Evolutionary conservation across 2,797 vertebrate species (phyloP).

Genomic region (Etheostoma nigrum): DNA sequence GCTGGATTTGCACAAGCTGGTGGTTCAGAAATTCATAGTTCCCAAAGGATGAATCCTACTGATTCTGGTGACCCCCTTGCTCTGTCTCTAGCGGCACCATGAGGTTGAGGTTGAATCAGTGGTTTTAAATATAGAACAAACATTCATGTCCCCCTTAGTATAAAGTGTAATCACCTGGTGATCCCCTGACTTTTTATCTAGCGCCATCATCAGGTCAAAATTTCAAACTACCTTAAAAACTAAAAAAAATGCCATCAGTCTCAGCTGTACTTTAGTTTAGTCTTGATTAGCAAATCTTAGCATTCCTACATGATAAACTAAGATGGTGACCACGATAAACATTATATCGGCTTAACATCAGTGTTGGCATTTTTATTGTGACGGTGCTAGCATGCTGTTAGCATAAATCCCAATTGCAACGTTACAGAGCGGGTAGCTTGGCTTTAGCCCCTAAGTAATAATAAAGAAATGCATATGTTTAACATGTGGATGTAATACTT

Average conservation of each 20-base stretch:
- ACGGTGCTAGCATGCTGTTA: not conserved
- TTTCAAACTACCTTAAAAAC: not conserved
- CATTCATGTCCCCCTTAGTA: not conserved
- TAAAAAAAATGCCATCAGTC: not conserved
- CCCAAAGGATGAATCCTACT: no score
- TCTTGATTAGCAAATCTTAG: not conserved
- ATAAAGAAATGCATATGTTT: not conserved
- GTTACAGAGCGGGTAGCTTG: no score
- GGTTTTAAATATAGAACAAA: not conserved
- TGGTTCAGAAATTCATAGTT: no score
- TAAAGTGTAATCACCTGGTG: no score
- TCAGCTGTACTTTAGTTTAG: not conserved
- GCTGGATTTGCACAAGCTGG: no score
- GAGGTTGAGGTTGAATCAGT: not conserved
- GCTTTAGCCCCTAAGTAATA: not conserved
- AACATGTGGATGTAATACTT: not conserved
- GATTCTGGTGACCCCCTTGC: not conserved
- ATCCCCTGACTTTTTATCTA: no score
- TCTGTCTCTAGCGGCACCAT: no score
- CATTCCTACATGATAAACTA: not conserved
- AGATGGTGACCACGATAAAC: not conserved
- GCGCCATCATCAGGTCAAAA: not conserved
- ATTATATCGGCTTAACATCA: not conserved
- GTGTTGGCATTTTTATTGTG: not conserved
- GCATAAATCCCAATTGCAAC: not conserved